These are phyloP conservation scores for Scylla paramamosain DNA, from an alignment of 1,140 invertebrate genomes.

Conservation along the genomic window DNA sequence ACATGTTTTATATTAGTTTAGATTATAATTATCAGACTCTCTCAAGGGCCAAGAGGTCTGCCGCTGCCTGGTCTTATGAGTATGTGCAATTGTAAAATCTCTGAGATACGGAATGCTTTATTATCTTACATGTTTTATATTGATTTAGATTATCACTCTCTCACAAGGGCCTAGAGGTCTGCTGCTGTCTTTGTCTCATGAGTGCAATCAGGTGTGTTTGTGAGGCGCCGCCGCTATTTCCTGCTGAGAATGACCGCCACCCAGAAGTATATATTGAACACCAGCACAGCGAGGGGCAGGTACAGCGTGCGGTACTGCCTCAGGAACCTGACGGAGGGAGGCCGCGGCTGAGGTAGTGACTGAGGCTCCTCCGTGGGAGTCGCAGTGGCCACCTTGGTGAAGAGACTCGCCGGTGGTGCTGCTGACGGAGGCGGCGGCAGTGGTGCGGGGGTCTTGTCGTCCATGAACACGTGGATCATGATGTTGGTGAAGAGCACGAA, in stretches of 20 bases:
- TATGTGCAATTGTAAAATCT: too few relatives aligned
- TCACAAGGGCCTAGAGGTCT: too few relatives aligned
- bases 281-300: constrained; percentile 18
- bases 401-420: neutral
- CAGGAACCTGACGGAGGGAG: constrained; percentile 11
- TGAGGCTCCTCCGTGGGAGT: too few relatives aligned
- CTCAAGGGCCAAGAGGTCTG: too few relatives aligned
- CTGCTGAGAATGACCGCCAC: constrained; percentile 30
- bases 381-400: neutral
- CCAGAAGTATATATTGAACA: constrained; percentile 54
- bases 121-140: too few relatives aligned
- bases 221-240: neutral
- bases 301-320: neutral
- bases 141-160: too few relatives aligned
- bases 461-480: constrained; percentile 67
- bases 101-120: too few relatives aligned
- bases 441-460: neutral
- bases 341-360: neutral
- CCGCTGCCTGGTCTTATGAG: too few relatives aligned
- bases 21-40: too few relatives aligned
- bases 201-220: too few relatives aligned
- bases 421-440: neutral
- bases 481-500: constrained; percentile 66
- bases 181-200: too few relatives aligned
- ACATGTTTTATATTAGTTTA: too few relatives aligned